phyloP scores from a whole-genome alignment of 2,113 vertebrate species.

The Anhinga rufa region DNA sequence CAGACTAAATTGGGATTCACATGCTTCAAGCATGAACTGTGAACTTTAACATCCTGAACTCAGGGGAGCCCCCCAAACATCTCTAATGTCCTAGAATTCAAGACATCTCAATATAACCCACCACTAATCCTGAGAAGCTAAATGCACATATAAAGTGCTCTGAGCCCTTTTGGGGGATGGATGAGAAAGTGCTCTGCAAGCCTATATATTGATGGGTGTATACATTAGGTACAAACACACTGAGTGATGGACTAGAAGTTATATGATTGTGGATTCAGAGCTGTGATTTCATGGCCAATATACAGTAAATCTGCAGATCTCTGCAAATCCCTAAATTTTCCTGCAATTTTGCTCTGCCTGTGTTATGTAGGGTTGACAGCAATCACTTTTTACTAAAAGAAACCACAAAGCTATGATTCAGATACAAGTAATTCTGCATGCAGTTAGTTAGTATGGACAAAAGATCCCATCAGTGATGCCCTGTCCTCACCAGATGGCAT shows the following conservation, averaged over 20 bases:
- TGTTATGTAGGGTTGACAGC: background rate
- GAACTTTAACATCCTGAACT: constrained; percentile 44
- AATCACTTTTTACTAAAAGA: background rate
- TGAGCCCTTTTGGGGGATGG: background rate
- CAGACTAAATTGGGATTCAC: constrained; percentile 48
- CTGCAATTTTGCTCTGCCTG: background rate
- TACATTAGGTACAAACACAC: background rate
- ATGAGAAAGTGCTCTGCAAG: background rate
- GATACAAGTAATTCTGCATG: background rate
- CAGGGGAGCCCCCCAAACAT: background rate
- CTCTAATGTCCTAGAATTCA: constrained; percentile 12
- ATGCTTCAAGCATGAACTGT: constrained; percentile 46
- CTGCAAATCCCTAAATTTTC: background rate
- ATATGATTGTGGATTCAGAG: background rate
- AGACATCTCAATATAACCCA: background rate
- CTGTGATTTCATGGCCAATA: background rate
- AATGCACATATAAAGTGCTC: background rate
- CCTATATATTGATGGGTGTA: background rate
- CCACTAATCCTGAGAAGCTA: constrained; percentile 14
- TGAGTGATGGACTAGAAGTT: background rate
- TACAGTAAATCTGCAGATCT: background rate
- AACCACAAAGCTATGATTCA: background rate
- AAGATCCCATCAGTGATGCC: accelerated
- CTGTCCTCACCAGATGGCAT: accelerated
- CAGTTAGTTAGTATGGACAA: background rate